A percentile compares a stretch with the other conserved stretches of the same genome.
Evolutionary conservation across 2,113 vertebrate genomes (phyloP).

Genomic region (Actenoides hombroni): DNA sequence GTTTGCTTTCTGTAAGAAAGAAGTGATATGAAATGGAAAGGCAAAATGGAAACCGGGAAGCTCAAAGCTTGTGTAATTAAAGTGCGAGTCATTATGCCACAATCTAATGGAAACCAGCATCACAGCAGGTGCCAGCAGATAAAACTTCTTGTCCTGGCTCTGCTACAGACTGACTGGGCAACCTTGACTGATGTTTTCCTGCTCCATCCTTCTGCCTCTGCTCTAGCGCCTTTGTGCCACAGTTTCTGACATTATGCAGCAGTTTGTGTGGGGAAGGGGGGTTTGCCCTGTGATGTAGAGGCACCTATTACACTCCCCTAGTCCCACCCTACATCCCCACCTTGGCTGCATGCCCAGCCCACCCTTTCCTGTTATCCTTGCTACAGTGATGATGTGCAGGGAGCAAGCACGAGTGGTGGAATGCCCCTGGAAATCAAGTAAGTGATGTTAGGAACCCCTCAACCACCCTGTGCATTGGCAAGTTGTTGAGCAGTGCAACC

Average conservation of each 20-base stretch:
- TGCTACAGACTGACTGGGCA: not conserved
- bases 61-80: not conserved
- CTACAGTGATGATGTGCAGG: accelerated
- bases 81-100: not conserved
- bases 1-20: not conserved
- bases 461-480: not conserved
- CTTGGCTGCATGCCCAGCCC: not conserved
- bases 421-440: not conserved
- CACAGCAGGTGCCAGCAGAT: not conserved
- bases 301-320: accelerated
- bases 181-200: accelerated
- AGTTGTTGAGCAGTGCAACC: not conserved
- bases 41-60: not conserved
- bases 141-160: not conserved
- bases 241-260: not conserved
- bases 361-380: not conserved
- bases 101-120: not conserved
- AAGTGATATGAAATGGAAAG: not conserved
- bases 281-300: too few relatives aligned
- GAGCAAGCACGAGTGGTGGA: accelerated
- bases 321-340: not conserved
- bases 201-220: not conserved
- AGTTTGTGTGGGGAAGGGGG: not conserved
- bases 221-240: not conserved
- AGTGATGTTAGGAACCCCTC: not conserved